These are phyloP conservation scores for Drosophila suboccidentalis DNA, from an alignment of 2,888 invertebrate genomes.

Conservation along the genomic window DNA sequence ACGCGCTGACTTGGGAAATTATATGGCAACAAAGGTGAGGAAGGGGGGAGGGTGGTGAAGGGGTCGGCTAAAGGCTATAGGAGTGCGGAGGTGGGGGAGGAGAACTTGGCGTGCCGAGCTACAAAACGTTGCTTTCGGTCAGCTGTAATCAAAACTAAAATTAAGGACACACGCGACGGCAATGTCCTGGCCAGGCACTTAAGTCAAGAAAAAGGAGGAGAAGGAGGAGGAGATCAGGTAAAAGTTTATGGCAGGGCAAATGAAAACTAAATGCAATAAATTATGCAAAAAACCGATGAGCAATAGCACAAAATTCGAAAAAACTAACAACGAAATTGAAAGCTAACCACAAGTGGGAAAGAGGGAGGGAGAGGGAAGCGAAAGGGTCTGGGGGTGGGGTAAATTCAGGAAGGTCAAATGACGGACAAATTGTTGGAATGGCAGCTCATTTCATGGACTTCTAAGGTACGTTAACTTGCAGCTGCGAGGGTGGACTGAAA, in stretches of 20 bases:
- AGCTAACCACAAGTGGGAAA: slow-evolving; percentile 20
- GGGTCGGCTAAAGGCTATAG: slow-evolving; percentile 5
- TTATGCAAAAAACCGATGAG: slow-evolving; percentile 67
- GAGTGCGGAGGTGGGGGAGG: not conserved
- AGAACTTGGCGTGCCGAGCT: slow-evolving; percentile 25
- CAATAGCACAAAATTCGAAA: slow-evolving; percentile 32
- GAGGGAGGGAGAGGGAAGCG: not conserved
- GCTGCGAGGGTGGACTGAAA: not conserved
- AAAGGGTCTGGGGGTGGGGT: not conserved
- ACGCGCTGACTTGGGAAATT: slow-evolving; percentile 30
- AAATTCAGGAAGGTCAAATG: slow-evolving; percentile 45
- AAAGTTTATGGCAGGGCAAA: slow-evolving; percentile 59
- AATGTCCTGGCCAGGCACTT: slow-evolving; percentile 34
- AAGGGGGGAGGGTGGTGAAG: not conserved
- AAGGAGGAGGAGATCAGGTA: not conserved
- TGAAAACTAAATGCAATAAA: slow-evolving; percentile 76
- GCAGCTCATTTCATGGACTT: slow-evolving; percentile 22
- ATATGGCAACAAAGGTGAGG: slow-evolving; percentile 10
- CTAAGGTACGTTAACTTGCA: slow-evolving; percentile 13
- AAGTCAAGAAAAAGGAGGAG: not conserved
- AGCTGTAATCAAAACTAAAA: slow-evolving; percentile 71
- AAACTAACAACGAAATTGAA: slow-evolving; percentile 45
- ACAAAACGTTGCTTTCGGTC: slow-evolving; percentile 35
- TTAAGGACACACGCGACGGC: slow-evolving; percentile 76
- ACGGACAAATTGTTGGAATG: slow-evolving; percentile 37